These are phyloP conservation scores for Anadara kagoshimensis DNA, from an alignment of 1,140 invertebrate species.

Conservation along the genomic window DNA sequence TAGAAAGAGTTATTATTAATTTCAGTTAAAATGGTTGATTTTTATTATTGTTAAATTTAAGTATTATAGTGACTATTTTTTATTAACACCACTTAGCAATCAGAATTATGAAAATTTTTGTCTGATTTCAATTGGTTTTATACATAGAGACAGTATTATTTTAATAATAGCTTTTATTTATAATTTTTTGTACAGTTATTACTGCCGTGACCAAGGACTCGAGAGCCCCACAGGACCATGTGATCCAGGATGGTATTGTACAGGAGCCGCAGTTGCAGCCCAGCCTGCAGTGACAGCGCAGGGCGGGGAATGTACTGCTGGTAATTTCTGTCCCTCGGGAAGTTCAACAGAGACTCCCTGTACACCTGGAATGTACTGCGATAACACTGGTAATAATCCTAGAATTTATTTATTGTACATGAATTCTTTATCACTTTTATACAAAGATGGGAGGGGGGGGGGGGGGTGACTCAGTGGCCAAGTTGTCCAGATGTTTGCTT, in stretches of 20 bases:
- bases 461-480: not conserved
- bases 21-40: too few species aligned
- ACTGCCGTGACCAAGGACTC: slow-evolving; percentile 64
- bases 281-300: slow-evolving; percentile 45
- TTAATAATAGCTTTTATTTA: not conserved
- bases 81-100: too few species aligned
- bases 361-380: slow-evolving; percentile 66
- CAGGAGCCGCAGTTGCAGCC: slow-evolving; percentile 41
- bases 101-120: too few species aligned
- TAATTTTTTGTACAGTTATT: slow-evolving; percentile 49
- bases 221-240: slow-evolving; percentile 58
- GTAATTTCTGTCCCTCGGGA: slow-evolving; percentile 67
- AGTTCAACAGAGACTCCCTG: slow-evolving; percentile 59
- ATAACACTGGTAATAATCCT: slow-evolving; percentile 52
- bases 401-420: too few species aligned
- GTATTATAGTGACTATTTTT: too few species aligned
- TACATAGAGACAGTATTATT: too few species aligned
- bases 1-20: too few species aligned
- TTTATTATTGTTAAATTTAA: too few species aligned
- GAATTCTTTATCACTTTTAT: not conserved
- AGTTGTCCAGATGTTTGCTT: too few species aligned
- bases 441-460: too few species aligned
- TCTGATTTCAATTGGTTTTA: too few species aligned
- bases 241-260: slow-evolving; percentile 68
- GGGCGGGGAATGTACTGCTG: slow-evolving; percentile 61